Base-by-base conservation (phyloP, 2,113 vertebrate species). In the Laticauda laticaudata region DNA sequence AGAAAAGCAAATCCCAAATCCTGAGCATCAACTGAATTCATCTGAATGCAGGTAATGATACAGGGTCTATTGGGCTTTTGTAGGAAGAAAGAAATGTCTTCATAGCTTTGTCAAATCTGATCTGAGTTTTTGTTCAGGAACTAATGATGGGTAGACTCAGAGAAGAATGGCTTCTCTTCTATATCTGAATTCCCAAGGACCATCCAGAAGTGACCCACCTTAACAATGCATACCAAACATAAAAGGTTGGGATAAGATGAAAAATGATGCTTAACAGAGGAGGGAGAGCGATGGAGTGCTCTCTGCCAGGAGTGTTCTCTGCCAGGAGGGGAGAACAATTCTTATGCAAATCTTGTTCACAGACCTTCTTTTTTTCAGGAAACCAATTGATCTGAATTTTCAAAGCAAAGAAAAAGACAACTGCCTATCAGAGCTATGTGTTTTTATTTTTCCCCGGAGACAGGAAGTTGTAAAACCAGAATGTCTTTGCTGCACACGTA, bases 341-440 rank as follows among this genome's bases (percentile, higher is more conserved):
- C 5, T 14, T 15, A 3, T 24, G 21, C 1, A n/a, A 89, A 57
- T 0, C 0, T 1, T 2, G 5, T 12, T 2, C 24, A 45, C 45
- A 6, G 5, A 26, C 26, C 2, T 39, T 56, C 12, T 18, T 29
- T 29, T 43, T 14, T 34, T 0, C 0, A 15, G 2, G 34, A 43
- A 34, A 3, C 39, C 59, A 29, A 14, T 34, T 29, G 1, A 87
- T 12, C 39, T 11, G 91, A n/a, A 26, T n/a, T 90, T 43, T 8
- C 45, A 48, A 43, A 64, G 48, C 86, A 88, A 53, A 26, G 34
- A 14, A 51, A 55, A n/a, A 43, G 39, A 89, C 53, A 7, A 85
- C n/a, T 34, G 59, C 81, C 89, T 26, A 26, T 45, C 0, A 0
- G 45, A 85, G 23, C 57, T 69, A 57, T 69, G 75, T 9, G 0